These are phyloP conservation scores for Hirtodrosophila alboralis DNA, from an alignment of 2,888 invertebrate genomes.

Conservation along the genomic window DNA sequence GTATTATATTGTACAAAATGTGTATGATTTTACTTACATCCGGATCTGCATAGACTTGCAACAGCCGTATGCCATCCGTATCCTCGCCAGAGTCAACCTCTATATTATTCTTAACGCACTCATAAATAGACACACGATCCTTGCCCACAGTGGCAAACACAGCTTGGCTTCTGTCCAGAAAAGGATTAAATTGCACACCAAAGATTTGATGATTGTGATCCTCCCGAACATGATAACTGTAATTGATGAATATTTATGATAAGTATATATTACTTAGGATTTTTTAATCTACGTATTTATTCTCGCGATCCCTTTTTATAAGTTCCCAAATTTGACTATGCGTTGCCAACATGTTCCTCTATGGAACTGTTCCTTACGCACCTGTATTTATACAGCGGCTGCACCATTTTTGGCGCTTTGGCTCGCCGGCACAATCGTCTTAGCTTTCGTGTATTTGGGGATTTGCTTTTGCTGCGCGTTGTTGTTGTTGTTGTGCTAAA, in stretches of 20 bases:
- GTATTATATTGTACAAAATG: background rate
- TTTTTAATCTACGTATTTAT: no score
- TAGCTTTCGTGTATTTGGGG: slow-evolving; percentile 88
- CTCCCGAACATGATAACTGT: slow-evolving; percentile 92
- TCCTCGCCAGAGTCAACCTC: slow-evolving; percentile 86
- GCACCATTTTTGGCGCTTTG: slow-evolving; percentile 86
- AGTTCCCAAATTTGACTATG: no score
- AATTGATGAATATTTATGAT: background rate
- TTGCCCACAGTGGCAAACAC: slow-evolving; percentile 98
- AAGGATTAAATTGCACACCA: slow-evolving; percentile 96
- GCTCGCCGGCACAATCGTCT: slow-evolving; percentile 86
- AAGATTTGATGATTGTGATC: slow-evolving; percentile 97
- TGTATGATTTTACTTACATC: slow-evolving; percentile 87
- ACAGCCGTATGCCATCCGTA: slow-evolving; percentile 90
- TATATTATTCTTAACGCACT: slow-evolving; percentile 87
- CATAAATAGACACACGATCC: slow-evolving; percentile 96
- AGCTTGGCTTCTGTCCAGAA: slow-evolving; percentile 92
- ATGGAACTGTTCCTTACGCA: no score
- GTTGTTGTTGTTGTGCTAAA: slow-evolving; percentile 92
- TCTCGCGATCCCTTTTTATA: no score
- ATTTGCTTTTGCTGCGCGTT: slow-evolving; percentile 92
- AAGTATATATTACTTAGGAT: no score
- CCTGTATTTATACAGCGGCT: slow-evolving; percentile 89
- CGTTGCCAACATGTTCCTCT: no score
- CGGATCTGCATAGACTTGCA: slow-evolving; percentile 97